Evolutionary conservation across 2,797 vertebrate species (phyloP).

Genomic region (Argentina silus): DNA sequence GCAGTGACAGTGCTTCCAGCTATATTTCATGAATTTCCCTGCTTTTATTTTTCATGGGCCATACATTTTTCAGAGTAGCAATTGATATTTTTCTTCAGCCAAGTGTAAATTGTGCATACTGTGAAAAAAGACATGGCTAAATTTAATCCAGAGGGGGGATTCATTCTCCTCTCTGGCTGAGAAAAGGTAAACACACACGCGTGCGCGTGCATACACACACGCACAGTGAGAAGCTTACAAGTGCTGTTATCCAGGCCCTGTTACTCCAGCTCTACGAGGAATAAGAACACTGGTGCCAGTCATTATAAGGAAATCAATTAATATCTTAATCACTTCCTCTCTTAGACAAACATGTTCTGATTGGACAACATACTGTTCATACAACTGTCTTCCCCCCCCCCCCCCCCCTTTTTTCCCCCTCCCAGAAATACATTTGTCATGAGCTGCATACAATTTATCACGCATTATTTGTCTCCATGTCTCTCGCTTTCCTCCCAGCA

Average conservation of each 20-base stretch:
- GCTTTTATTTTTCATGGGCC: conserved; percentile 70
- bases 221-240: background rate
- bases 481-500: conserved; percentile 46
- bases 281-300: background rate
- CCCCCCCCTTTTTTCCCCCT: background rate
- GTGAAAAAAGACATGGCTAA: conserved; percentile 31
- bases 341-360: background rate
- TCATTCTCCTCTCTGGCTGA: conserved; percentile 21
- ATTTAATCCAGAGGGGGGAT: conserved; percentile 39
- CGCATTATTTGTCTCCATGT: conserved; percentile 39
- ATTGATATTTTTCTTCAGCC: conserved; percentile 62
- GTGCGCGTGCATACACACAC: conserved; percentile 12
- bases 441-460: conserved; percentile 37
- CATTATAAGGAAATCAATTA: background rate
- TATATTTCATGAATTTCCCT: conserved; percentile 68
- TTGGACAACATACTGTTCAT: conserved; percentile 8
- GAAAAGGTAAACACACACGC: background rate
- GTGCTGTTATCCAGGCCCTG: too few species aligned
- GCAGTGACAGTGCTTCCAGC: conserved; percentile 60
- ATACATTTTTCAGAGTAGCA: conserved; percentile 56
- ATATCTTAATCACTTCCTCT: background rate
- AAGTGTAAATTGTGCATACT: conserved; percentile 62
- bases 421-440: conserved; percentile 53
- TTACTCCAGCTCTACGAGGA: background rate
- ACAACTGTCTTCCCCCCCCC: conserved; percentile 19